Evolutionary conservation across 2,113 vertebrate genomes (phyloP).

Genomic region (Proterorhinus semilunaris): DNA sequence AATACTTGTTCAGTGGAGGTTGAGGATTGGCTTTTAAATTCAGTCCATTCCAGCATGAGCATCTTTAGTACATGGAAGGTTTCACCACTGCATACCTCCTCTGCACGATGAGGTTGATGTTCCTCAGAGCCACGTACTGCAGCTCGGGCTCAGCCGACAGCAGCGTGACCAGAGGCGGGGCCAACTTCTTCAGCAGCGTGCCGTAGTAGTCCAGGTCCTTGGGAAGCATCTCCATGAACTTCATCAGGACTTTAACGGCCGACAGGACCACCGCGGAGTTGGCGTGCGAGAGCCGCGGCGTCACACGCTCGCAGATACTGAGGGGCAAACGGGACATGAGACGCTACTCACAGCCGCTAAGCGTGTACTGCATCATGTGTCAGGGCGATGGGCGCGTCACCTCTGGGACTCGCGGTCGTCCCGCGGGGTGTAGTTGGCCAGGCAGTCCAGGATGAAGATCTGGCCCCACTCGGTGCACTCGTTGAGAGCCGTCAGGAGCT

Average conservation of each 20-base stretch:
- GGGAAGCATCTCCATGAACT: constrained; percentile 98
- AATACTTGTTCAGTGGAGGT: too few relatives aligned
- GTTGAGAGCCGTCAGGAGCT: constrained; percentile 93
- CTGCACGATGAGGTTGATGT: constrained; percentile 99
- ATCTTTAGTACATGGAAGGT: too few relatives aligned
- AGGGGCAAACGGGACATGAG: not conserved
- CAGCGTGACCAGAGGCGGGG: constrained; percentile 93
- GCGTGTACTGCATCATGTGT: not conserved
- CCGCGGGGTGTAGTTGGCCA: constrained; percentile 95
- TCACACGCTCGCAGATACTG: constrained; percentile 97
- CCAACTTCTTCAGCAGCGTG: constrained; percentile 94
- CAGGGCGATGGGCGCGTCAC: constrained; percentile 62
- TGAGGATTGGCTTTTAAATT: too few relatives aligned
- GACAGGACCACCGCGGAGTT: constrained; percentile 97
- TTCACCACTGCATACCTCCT: constrained; percentile 81
- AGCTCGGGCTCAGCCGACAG: constrained; percentile 95
- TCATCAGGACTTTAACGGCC: constrained; percentile 97
- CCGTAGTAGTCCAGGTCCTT: constrained; percentile 98
- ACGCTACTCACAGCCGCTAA: not conserved
- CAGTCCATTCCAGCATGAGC: too few relatives aligned
- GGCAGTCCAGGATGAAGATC: constrained; percentile 98
- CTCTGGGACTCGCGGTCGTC: constrained; percentile 98
- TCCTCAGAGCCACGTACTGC: constrained; percentile 96
- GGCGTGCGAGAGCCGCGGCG: constrained; percentile 93
- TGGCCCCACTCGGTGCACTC: constrained; percentile 99